Percentiles rank a stretch among this genome's conserved stretches.
These are phyloP conservation scores for Amphiprion percula DNA, from an alignment of 2,113 vertebrate genomes.

Conservation along the genomic window DNA sequence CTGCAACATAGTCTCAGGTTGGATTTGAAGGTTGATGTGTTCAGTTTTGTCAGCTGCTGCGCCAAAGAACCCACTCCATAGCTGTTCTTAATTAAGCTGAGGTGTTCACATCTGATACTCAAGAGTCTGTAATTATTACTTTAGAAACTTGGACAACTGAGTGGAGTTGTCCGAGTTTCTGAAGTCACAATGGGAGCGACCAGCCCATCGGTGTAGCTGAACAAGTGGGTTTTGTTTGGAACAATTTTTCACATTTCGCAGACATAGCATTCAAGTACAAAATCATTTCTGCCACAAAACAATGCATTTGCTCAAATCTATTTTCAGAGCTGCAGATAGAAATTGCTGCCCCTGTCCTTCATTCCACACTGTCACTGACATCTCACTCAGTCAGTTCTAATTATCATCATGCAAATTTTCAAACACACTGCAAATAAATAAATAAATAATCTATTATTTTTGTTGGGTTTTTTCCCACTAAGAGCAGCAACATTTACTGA, in stretches of 20 bases:
- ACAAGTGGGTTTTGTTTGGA: constrained; percentile 6
- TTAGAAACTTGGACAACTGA: constrained; percentile 13
- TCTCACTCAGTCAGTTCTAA: background rate
- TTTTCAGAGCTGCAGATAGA: background rate
- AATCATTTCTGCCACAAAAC: too few species aligned
- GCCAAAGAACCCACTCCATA: background rate
- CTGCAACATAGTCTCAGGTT: constrained; percentile 3
- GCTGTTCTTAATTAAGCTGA: constrained; percentile 50
- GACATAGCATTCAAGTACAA: background rate
- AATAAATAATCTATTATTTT: background rate
- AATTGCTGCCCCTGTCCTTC: too few species aligned
- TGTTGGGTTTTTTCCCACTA: background rate
- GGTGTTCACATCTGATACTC: constrained; percentile 25
- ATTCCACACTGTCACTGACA: background rate
- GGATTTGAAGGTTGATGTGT: constrained; percentile 38
- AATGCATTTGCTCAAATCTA: background rate
- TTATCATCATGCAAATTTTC: background rate
- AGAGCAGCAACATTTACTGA: background rate
- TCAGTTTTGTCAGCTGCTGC: constrained; percentile 30
- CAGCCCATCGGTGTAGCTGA: background rate
- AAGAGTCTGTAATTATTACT: constrained; percentile 25
- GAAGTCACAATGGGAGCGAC: constrained; percentile 1
- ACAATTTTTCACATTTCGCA: background rate
- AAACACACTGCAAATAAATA: background rate
- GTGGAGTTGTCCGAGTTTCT: too few species aligned